Base-by-base conservation (phyloP, 2,113 vertebrate genomes). In the Pteronura brasiliensis region DNA sequence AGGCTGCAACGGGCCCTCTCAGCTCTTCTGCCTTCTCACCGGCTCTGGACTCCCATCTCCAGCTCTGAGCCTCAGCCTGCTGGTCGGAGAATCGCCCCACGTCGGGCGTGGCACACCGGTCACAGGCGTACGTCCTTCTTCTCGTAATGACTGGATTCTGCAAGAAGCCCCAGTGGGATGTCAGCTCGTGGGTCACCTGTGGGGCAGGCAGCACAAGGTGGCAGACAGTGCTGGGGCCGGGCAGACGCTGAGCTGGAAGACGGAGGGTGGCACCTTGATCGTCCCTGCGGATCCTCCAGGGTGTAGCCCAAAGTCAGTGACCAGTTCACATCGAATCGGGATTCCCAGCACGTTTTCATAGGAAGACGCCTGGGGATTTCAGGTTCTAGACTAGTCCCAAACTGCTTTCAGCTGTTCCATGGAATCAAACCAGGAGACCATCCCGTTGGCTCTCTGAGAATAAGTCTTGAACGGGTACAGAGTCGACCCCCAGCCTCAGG, bases 1-100 rank as follows among this genome's bases (percentile, higher is more conserved):
- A 29, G 0, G 3, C 72, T 25, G 0, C 13, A 14, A 25, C 27
- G 7, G 6, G 1, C 13, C 13, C 72, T 15, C 10, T 42, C 13
- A 0, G 42, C 14, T 9, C 42, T 15, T 76, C 72, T 17, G 42
- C 72, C 72, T 76, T 29, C 42, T 29, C 39, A 0, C 42, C 3
- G 23, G 36, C 36, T 72, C 69, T 12, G 4, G n/a, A 12, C 69
- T 3, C 21, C 34, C 5, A 4, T 4, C 36, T 72, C 69, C 69
- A 3, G 69, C 11, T 39, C 10, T 10, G n/a, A 36, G n/a, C 67
- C 18, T 20, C 20, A 34, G 63, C 36, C 20, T 42, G 39, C 39
- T 27, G 39, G 25, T 8, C 1, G 3, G 25, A 21, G 36, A 13
- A 6, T 29, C 39, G 8, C 13, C 27, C 13, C 72, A 27, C 72